Evolutionary conservation across 2,113 vertebrate species (phyloP).

Genomic region (Caloenas nicobarica): DNA sequence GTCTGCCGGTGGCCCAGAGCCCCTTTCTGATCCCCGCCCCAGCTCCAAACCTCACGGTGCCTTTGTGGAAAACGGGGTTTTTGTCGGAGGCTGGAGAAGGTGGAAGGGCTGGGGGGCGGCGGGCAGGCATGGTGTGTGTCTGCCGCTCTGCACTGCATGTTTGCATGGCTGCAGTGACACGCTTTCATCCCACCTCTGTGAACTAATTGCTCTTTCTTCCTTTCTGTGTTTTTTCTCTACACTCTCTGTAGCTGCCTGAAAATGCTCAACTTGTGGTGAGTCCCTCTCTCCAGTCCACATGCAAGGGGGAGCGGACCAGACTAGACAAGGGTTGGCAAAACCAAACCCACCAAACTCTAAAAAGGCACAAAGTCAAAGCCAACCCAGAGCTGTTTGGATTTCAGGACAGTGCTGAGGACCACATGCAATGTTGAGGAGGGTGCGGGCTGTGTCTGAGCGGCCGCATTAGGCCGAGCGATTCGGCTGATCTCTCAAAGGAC

Average conservation of each 20-base stretch:
- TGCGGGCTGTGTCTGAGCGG: background rate
- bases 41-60: background rate
- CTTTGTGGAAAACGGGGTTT: background rate
- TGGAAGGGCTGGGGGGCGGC: conserved; percentile 18
- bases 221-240: conserved; percentile 91
- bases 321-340: conserved; percentile 75
- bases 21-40: background rate
- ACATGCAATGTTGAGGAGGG: conserved; percentile 30
- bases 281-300: conserved; percentile 95
- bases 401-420: background rate
- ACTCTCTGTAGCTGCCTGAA: conserved; percentile 99
- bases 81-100: background rate
- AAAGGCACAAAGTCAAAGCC: conserved; percentile 51
- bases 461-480: conserved; percentile 25
- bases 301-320: conserved; percentile 89
- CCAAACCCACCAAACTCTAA: conserved; percentile 56
- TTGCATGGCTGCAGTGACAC: conserved; percentile 81
- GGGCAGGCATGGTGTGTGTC: conserved; percentile 61
- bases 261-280: conserved; percentile 99
- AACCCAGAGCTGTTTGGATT: conserved; percentile 53
- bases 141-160: conserved; percentile 76
- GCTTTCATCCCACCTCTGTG: conserved; percentile 79
- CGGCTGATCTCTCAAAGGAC: background rate
- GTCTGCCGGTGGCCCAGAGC: background rate
- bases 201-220: conserved; percentile 86